Evolutionary conservation across 2,888 invertebrate species (phyloP), one percentile per base, ranked within the genome.

Genomic region (Drosophila fulvimacula): DNA sequence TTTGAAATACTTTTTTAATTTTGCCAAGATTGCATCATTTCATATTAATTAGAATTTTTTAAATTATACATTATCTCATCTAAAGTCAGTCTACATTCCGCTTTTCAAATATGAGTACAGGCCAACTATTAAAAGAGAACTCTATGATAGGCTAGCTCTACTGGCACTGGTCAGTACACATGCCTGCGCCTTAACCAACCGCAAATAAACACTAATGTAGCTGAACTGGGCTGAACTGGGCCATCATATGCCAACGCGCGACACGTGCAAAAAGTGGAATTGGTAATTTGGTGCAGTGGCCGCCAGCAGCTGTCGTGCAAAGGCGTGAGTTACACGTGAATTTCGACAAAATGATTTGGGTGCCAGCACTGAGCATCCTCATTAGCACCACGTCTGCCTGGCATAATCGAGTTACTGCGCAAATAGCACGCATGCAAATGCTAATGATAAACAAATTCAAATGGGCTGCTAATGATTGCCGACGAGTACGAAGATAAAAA

Each of bases 381-480:
- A 19, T 48, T 48, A 48, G 48, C 48, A 32, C 11, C 32, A 3
- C 6, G 48, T 17, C 30, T 13, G 48, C 48, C 17, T 11, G 11
- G 17, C 30, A 19, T 32, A 48, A 48, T 30, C 48, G 30, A 48
- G 48, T 48, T 48, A 48, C 30, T 30, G 19, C 7, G 48, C 30
- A 30, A 48, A 30, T 48, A 19, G 48, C 30, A 32, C 30, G 17
- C 48, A 30, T 48, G 48, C 19, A 13, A 48, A 30, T 30, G 17
- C 48, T 48, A 24, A 48, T 48, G 48, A 48, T 19, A 48, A 48
- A 48, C 48, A 48, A 48, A 48, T 48, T 30, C 48, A 32, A 17
- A 48, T 48, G 30, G 30, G 7, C 48, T 30, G 13, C 48, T 19
- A 19, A 48, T 32, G 48, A 48, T 13, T 6, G 17, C 48, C 30